Evolutionary conservation across 2,888 invertebrate genomes (phyloP), one percentile per base, ranked within the genome.

Genomic region (Chesias legatella): DNA sequence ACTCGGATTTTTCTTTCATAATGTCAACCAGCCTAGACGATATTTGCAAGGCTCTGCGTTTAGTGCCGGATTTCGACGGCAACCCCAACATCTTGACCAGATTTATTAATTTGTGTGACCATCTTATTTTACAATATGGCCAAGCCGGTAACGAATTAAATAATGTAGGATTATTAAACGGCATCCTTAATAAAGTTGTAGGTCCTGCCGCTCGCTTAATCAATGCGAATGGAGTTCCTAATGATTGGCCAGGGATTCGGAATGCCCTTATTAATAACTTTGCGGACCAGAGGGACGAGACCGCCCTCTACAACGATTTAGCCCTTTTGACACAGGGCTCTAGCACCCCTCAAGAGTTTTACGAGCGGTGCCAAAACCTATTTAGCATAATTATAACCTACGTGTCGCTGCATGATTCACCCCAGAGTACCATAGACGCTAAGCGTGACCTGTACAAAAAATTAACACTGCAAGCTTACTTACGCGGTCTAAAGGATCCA

Each of bases 81-180:
- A 55, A 56, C 27, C 40, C 48, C 1, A 48, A 55, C 10, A 36
- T 55, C 1, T 7, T 56, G 1, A 53, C 48, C 0, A 25, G 56
- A 6, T 60, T 64, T 9, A 53, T 62, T 7, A 33, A 36, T 0
- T 22, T 65, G 1, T 61, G 59, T 30, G 61, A 65, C 10, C 48
- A 56, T 11, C 6, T 53, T 22, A 45, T 48, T 2, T 6, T 7
- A 5, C 3, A 17, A 0, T 41, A 34, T 26, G n/a, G n/a, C 8
- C 38, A 9, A 29, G 7, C 33, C 0, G 43, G 37, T 1, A 6
- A 33, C 2, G 32, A 45, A 21, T 22, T 48, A 11, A 10, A 4
- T 0, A 51, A 53, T 8, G 22, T 48, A 13, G 40, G 39, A 3
- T 10, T 56, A 1, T 6, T 52, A 1, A 56, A 54, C 10, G 51